Conservation (phyloP, 2,797 vertebrate species). For the Mormyrops boulengeri region DNA sequence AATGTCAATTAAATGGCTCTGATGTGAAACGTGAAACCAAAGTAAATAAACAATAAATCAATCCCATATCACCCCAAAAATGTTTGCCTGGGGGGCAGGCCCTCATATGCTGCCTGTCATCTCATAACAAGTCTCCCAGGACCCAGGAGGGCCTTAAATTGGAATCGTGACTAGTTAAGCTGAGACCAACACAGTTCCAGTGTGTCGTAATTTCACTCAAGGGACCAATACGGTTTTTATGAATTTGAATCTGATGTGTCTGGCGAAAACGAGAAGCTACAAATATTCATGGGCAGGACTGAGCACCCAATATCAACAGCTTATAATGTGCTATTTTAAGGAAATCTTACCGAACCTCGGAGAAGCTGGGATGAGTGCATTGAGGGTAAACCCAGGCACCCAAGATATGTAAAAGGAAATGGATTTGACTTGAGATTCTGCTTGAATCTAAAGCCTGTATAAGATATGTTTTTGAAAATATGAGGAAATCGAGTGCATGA, state of each 20-base stretch:
- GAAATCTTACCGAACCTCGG: background rate
- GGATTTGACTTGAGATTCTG: background rate
- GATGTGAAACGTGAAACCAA: background rate
- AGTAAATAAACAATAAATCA: background rate
- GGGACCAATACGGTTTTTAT: background rate
- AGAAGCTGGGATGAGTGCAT: background rate
- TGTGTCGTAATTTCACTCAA: background rate
- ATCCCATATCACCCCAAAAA: background rate
- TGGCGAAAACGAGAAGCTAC: background rate
- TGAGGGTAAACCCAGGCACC: background rate
- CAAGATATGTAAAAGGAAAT: background rate
- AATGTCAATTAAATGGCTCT: background rate
- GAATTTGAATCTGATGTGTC: background rate
- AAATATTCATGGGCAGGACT: background rate
- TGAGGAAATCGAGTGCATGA: background rate
- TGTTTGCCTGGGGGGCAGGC: background rate
- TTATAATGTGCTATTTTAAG: background rate
- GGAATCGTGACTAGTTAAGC: background rate
- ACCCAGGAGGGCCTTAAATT: background rate
- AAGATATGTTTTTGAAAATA: background rate
- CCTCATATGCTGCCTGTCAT: background rate
- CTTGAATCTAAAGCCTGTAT: background rate
- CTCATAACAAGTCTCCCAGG: background rate
- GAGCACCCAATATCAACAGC: background rate
- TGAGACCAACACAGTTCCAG: background rate